These are phyloP conservation scores for Lasioglossum morio DNA, from an alignment of 2,888 invertebrate species.

Conservation along the genomic window DNA sequence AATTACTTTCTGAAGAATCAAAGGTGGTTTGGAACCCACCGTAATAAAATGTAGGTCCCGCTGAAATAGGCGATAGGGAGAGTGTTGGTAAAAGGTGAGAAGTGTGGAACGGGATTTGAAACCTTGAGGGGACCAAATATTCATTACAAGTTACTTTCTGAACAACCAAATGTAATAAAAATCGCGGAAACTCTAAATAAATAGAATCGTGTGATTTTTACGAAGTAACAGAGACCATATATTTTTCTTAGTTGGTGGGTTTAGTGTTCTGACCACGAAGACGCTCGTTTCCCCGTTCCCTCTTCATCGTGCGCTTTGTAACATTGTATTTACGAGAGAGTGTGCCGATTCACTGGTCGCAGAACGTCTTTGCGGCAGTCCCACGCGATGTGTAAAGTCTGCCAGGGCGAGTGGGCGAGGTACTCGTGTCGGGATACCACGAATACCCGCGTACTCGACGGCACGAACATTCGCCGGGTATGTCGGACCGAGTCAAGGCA, in stretches of 20 bases:
- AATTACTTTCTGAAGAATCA: no score
- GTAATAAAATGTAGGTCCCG: no score
- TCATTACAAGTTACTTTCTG: no score
- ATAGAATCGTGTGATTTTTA: no score
- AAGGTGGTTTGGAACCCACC: no score
- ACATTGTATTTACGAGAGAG: constrained; percentile 46
- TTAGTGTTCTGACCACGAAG: neutral
- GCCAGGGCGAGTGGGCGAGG: constrained; percentile 47
- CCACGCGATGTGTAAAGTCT: constrained; percentile 55
- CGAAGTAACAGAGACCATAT: no score
- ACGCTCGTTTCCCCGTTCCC: neutral
- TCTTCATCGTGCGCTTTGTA: constrained; percentile 28
- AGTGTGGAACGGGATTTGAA: no score
- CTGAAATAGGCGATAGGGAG: no score
- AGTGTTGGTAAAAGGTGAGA: no score
- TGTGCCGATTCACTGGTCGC: constrained; percentile 30
- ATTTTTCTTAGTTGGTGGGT: neutral
- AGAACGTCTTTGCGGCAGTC: constrained; percentile 33
- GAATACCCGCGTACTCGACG: constrained; percentile 60
- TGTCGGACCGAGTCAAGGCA: constrained; percentile 59
- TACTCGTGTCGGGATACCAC: constrained; percentile 65
- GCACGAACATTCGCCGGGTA: constrained; percentile 55
- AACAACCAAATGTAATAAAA: no score
- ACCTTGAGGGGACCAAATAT: no score
- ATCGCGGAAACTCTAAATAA: no score